Evolutionary conservation across 2,888 invertebrate species (phyloP).

Genomic region (Polydrusus tereticollis): DNA sequence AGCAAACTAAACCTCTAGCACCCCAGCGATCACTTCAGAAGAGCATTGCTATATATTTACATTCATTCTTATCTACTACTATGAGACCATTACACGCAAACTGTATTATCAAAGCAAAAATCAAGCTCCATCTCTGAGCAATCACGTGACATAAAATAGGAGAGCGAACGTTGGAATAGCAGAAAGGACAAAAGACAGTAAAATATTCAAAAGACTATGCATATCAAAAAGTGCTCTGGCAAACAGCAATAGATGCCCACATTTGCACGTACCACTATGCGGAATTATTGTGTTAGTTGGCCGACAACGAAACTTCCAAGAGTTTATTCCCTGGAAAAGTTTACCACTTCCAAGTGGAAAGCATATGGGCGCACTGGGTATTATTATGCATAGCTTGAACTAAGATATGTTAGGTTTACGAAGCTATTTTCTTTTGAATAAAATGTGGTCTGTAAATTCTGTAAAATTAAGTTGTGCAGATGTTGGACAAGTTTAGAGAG

Average conservation of each 20-base stretch:
- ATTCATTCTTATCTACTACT: too few relatives aligned
- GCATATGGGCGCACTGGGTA: constrained; percentile 12
- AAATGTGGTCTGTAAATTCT: neutral
- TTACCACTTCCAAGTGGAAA: constrained; percentile 23
- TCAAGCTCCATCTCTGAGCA: neutral
- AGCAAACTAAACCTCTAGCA: too few relatives aligned
- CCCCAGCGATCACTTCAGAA: too few relatives aligned
- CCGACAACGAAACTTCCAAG: constrained; percentile 36
- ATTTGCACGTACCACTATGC: constrained; percentile 44
- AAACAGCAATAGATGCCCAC: constrained; percentile 38
- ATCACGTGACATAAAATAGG: constrained; percentile 15
- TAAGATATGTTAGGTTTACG: constrained; percentile 8
- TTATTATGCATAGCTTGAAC: constrained; percentile 40
- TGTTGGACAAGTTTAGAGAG: too few relatives aligned
- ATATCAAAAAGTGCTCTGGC: constrained; percentile 53
- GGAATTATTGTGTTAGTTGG: constrained; percentile 46
- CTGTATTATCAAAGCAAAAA: neutral
- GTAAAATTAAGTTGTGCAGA: too few relatives aligned
- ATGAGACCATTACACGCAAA: too few relatives aligned
- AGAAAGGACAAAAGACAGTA: constrained; percentile 53
- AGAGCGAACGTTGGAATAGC: constrained; percentile 37
- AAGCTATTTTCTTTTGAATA: neutral
- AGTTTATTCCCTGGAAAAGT: constrained; percentile 34
- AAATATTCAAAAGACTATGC: constrained; percentile 60
- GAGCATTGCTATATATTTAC: too few relatives aligned